Evolutionary conservation across 2,113 vertebrate genomes (phyloP).

Genomic region (Hippocampus barbouri): DNA sequence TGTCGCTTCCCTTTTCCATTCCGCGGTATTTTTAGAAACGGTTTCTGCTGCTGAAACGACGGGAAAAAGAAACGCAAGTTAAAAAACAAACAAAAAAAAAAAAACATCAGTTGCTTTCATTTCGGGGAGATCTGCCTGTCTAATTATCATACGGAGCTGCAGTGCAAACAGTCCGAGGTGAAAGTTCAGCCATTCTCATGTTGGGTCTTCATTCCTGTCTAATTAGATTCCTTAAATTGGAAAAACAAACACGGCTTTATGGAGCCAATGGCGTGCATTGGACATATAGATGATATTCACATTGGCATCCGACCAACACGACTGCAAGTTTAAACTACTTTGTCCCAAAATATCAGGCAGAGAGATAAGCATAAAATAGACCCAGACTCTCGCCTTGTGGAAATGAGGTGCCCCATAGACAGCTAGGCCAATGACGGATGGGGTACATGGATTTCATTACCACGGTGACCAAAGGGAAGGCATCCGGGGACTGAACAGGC

Average conservation of each 20-base stretch:
- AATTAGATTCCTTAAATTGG: constrained; percentile 30
- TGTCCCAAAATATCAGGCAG: no score
- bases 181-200: constrained; percentile 26
- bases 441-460: no score
- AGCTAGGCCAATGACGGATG: no score
- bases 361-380: no score
- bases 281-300: not conserved
- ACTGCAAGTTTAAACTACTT: no score
- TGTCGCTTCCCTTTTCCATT: constrained; percentile 35
- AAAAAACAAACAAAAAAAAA: not conserved
- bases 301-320: not conserved
- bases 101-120: not conserved
- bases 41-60: not conserved
- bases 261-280: not conserved
- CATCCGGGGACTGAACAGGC: no score
- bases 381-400: no score
- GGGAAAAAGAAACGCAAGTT: no score
- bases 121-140: not conserved
- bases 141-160: not conserved
- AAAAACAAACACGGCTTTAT: constrained; percentile 23
- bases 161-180: constrained; percentile 22
- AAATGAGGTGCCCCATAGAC: no score
- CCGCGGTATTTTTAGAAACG: constrained; percentile 31
- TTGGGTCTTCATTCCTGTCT: constrained; percentile 25
- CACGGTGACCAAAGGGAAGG: no score